Conservation (phyloP, 2,113 vertebrate genomes). For the Noturus placidus region DNA sequence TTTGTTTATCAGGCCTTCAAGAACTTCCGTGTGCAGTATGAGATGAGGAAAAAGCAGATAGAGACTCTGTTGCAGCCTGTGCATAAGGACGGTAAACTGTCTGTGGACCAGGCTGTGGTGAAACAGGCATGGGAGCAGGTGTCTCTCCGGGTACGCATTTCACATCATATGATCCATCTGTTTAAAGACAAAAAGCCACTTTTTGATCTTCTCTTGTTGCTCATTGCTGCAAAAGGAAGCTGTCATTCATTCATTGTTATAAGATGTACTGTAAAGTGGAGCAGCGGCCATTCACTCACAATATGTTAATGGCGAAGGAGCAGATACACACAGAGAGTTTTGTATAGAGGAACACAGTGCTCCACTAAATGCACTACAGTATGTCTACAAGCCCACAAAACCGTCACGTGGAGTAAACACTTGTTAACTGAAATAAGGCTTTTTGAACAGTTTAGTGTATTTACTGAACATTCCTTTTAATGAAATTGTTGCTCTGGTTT, state of each 20-base stretch:
- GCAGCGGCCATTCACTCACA: conserved; percentile 40
- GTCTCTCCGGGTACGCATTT: conserved; percentile 80
- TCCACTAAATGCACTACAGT: conserved; percentile 35
- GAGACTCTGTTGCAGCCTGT: conserved; percentile 83
- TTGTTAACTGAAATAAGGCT: conserved; percentile 51
- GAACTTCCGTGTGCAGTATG: conserved; percentile 88
- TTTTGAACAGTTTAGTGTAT: conserved; percentile 40
- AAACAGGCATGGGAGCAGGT: conserved; percentile 94
- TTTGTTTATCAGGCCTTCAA: conserved; percentile 81
- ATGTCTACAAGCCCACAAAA: conserved; percentile 42
- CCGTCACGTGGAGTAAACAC: conserved; percentile 36
- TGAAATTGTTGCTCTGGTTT: conserved; percentile 44
- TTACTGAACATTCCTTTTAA: conserved; percentile 42
- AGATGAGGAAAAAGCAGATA: conserved; percentile 88
- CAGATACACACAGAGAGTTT: conserved; percentile 61
- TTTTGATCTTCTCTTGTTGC: neutral
- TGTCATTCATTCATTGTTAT: conserved; percentile 41
- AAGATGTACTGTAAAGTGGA: conserved; percentile 52
- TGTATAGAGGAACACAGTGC: conserved; percentile 49
- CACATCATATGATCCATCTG: neutral
- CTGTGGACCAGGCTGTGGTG: conserved; percentile 91
- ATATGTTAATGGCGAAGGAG: conserved; percentile 51
- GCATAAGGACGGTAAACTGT: conserved; percentile 87
- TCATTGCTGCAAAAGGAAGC: conserved; percentile 16
- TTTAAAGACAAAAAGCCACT: neutral